phyloP scores from a whole-genome alignment of 2,888 invertebrate species.

The Sphaeridia pumilis region DNA sequence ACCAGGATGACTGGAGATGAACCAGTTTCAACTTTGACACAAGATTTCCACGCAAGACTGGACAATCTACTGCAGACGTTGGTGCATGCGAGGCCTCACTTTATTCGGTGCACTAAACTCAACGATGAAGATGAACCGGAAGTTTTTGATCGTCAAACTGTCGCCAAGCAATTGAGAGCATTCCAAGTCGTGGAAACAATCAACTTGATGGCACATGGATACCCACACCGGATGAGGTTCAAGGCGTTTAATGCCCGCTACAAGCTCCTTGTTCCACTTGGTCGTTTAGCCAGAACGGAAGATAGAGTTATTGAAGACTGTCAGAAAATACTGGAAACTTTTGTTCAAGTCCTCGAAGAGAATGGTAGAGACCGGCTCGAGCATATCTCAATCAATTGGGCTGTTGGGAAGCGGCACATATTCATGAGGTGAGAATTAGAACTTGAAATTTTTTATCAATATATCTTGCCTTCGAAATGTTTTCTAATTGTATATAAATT shows the following conservation, averaged over 20 bases:
- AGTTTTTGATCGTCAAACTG: constrained; percentile 68
- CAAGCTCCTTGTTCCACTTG: constrained; percentile 69
- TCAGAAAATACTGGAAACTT: constrained; percentile 59
- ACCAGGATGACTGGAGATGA: constrained; percentile 62
- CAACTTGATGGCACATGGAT: constrained; percentile 67
- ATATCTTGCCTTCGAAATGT: neutral
- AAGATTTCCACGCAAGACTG: constrained; percentile 87
- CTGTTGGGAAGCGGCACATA: constrained; percentile 81
- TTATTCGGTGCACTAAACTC: constrained; percentile 82
- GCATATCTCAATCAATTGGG: constrained; percentile 68
- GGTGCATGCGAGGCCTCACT: constrained; percentile 87
- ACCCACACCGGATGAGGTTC: constrained; percentile 88
- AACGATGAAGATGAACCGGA: constrained; percentile 70
- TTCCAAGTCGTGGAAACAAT: constrained; percentile 87
- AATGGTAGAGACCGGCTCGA: constrained; percentile 20
- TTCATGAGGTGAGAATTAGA: constrained; percentile 52
- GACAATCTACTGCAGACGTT: constrained; percentile 83
- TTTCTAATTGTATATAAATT: neutral
- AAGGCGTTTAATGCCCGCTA: constrained; percentile 82
- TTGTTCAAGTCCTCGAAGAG: constrained; percentile 46
- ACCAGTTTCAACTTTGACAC: constrained; percentile 76
- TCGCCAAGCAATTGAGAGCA: constrained; percentile 78
- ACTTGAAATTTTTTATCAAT: neutral
- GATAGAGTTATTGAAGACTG: constrained; percentile 55
- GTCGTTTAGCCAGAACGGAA: constrained; percentile 40